Evolutionary conservation across 2,797 vertebrate genomes (phyloP), one percentile per base, ranked within the genome.

Genomic region (Falco biarmicus): DNA sequence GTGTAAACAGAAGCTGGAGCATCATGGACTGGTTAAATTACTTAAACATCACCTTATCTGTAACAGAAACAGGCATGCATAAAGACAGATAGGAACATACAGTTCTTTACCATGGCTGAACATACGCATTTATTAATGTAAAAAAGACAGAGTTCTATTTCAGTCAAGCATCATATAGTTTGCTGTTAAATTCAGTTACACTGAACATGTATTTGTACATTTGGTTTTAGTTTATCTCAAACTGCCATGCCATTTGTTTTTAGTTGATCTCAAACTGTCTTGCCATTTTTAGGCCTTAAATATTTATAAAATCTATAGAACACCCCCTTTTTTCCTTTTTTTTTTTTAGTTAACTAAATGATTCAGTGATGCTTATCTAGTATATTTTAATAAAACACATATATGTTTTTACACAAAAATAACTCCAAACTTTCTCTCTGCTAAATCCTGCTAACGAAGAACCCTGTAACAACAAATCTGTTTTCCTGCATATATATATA

Each of bases 181-280:
- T 79, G 56, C 75, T 95, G 47, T 93, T 92, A 92, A 90, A 95
- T 90, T 90, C 88, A 95, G 66, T 84, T 95, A 84, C 13, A 45
- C 39, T 88, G 74, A 81, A 81, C 69, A 60, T 91, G 28, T 65
- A 94, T 90, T 92, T 94, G 47, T 94, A 87, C 84, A 95, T 97
- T 96, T 96, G 95, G 88, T 95, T 96, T 96, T 71, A 66, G 90
- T 96, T 97, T 73, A 64, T 60, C 74, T 93, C 63, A 88, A 70
- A 76, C 54, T 86, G 91, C 11, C 64, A 86, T 93, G 39, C 63
- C 71, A 83, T 90, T 94, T 95, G 92, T 66, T 94, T 92, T 66
- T 8, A 75, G 89, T 92, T 94, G 69, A 84, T 90, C 45, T 92
- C 86, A 80, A 90, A 84, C 79, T 74, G 87, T 16, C 39, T 90